Conservation (phyloP, 1,140 invertebrate species). For the Drosophila jambulina region DNA sequence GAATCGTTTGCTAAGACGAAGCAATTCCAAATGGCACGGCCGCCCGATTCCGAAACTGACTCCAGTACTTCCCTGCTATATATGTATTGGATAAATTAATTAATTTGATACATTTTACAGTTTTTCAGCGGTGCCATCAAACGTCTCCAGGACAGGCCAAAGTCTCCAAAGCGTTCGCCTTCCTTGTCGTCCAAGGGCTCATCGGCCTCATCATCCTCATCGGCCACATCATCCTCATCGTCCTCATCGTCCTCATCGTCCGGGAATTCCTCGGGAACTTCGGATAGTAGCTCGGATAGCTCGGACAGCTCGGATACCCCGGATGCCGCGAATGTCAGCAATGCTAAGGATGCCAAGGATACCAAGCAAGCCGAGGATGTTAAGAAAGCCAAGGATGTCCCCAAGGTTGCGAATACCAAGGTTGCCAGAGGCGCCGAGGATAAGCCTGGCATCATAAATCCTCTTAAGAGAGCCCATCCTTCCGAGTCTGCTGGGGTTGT, state of each 20-base stretch:
- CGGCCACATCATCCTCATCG: too few species aligned
- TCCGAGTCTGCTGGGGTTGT: too few species aligned
- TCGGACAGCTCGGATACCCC: not conserved
- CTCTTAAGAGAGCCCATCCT: too few species aligned
- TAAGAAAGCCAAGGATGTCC: not conserved
- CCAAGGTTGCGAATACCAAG: too few species aligned
- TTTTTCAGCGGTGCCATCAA: not conserved
- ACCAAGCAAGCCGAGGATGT: not conserved
- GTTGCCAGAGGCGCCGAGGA: not conserved
- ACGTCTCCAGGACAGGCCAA: constrained; percentile 1
- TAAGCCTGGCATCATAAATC: not conserved
- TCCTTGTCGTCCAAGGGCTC: not conserved
- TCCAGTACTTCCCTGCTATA: not conserved
- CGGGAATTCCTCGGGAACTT: not conserved
- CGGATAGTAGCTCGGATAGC: not conserved
- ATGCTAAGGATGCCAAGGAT: not conserved
- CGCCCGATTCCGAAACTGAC: not conserved
- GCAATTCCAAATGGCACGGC: not conserved
- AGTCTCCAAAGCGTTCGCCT: not conserved
- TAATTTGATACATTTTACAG: constrained; percentile 2
- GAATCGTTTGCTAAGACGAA: not conserved
- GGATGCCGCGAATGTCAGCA: too few species aligned
- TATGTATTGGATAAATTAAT: not conserved
- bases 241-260: too few species aligned
- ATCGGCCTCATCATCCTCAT: not conserved